phyloP scores from a whole-genome alignment of 2,797 vertebrate genomes.

The Helarctos malayanus region DNA sequence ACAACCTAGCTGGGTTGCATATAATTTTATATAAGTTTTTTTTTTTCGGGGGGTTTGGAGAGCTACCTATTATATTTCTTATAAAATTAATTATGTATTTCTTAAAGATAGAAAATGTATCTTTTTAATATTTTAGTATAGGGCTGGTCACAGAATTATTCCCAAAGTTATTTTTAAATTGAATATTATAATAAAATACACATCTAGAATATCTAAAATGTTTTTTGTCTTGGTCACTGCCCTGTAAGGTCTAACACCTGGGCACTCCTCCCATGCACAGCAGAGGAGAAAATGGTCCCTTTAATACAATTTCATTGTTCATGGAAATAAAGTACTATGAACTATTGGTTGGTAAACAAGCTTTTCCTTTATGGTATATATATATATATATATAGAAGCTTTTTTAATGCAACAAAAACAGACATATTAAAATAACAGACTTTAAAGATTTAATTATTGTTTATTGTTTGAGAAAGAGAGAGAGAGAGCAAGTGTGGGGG shows the following conservation, averaged over 20 bases:
- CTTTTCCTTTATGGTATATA: background rate
- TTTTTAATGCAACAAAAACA: background rate
- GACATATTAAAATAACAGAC: background rate
- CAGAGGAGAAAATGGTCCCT: background rate
- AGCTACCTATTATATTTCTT: background rate
- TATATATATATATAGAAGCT: background rate
- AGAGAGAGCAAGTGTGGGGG: too few relatives aligned
- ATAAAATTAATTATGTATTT: background rate
- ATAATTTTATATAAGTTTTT: background rate
- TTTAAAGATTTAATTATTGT: background rate
- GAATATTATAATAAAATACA: background rate
- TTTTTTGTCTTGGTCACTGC: background rate
- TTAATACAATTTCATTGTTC: background rate
- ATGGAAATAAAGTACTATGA: background rate
- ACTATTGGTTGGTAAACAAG: background rate
- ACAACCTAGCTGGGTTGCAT: background rate
- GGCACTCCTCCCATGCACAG: rapidly evolving
- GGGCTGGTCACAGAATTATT: background rate
- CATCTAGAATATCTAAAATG: background rate
- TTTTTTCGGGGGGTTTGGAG: rapidly evolving
- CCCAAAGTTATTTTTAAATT: background rate
- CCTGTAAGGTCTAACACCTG: background rate
- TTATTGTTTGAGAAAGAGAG: background rate
- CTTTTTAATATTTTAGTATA: background rate
- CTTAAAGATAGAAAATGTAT: background rate